Percentiles rank a stretch among this genome's conserved stretches.
These are phyloP conservation scores for Strigamia transsilvanica DNA, from an alignment of 2,888 invertebrate species.

Conservation along the genomic window DNA sequence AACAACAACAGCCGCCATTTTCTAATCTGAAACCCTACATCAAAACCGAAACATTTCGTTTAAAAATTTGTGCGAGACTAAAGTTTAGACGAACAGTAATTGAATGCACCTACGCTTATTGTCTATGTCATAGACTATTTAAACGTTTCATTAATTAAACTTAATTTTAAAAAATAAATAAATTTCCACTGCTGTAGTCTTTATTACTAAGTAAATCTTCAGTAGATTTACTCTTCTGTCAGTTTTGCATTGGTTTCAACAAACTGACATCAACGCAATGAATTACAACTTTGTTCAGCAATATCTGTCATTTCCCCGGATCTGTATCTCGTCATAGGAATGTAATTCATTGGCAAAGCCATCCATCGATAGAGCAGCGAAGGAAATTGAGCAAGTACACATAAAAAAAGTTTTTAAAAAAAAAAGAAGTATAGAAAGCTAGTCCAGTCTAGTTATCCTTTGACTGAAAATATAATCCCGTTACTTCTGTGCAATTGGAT, in stretches of 20 bases:
- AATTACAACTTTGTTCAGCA: conserved; percentile 36
- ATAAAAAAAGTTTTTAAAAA: conserved; percentile 10
- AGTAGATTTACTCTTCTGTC: not conserved
- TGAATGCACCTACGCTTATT: too few relatives aligned
- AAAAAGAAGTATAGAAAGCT: conserved; percentile 13
- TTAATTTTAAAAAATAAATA: not conserved
- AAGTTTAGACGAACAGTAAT: too few relatives aligned
- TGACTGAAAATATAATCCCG: conserved; percentile 50
- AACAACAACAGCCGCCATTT: too few relatives aligned
- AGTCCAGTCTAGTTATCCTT: conserved; percentile 42
- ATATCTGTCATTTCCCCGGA: conserved; percentile 44
- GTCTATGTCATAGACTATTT: too few relatives aligned
- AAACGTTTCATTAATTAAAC: not conserved
- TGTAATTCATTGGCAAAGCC: conserved; percentile 45
- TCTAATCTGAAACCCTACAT: too few relatives aligned
- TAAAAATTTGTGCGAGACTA: too few relatives aligned
- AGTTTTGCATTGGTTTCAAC: conserved; percentile 36
- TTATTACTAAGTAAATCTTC: conserved; percentile 19
- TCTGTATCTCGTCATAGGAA: conserved; percentile 24
- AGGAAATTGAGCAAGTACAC: conserved; percentile 40
- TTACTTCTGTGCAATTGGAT: conserved; percentile 52
- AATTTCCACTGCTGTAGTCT: not conserved
- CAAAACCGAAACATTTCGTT: too few relatives aligned
- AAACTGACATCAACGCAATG: conserved; percentile 6
- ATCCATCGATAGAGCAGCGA: conserved; percentile 42